phyloP scores from a whole-genome alignment of 2,113 vertebrate species.

The Engraulis encrasicolus region DNA sequence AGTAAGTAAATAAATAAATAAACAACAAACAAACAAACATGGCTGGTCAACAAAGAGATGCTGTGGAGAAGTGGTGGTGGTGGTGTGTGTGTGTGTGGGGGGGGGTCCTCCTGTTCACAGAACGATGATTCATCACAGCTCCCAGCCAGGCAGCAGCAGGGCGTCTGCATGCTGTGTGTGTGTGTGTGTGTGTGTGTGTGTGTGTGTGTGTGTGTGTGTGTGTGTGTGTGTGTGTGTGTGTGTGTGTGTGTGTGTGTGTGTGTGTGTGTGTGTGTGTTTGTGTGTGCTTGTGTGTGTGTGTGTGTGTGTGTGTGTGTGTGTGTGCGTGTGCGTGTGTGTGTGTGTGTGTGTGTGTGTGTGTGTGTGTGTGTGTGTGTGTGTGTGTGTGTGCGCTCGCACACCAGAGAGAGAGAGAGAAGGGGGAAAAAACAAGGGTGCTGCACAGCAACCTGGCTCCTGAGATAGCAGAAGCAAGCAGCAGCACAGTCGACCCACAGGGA shows the following conservation, averaged over 20 bases:
- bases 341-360: too few relatives aligned
- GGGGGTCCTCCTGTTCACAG: constrained; percentile 28
- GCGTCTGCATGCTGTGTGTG: not conserved
- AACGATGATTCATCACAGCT: constrained; percentile 42
- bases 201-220: too few relatives aligned
- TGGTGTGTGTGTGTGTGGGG: not conserved
- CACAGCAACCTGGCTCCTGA: constrained; percentile 14
- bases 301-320: too few relatives aligned
- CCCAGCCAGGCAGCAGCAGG: not conserved
- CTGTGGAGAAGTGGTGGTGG: constrained; percentile 23
- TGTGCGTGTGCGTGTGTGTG: too few relatives aligned
- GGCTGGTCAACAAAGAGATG: constrained; percentile 28
- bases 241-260: too few relatives aligned
- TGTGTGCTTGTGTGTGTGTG: too few relatives aligned
- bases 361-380: too few relatives aligned
- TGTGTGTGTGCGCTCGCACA: too few relatives aligned
- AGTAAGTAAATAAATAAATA: constrained; percentile 12
- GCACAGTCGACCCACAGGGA: not conserved
- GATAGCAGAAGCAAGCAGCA: not conserved
- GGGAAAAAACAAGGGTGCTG: not conserved
- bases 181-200: not conserved
- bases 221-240: too few relatives aligned
- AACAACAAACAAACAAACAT: constrained; percentile 20
- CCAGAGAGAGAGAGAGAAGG: not conserved
- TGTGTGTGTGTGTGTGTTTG: too few relatives aligned